Evolutionary conservation across 2,797 vertebrate genomes (phyloP).

Genomic region (Austrolebias charrua): DNA sequence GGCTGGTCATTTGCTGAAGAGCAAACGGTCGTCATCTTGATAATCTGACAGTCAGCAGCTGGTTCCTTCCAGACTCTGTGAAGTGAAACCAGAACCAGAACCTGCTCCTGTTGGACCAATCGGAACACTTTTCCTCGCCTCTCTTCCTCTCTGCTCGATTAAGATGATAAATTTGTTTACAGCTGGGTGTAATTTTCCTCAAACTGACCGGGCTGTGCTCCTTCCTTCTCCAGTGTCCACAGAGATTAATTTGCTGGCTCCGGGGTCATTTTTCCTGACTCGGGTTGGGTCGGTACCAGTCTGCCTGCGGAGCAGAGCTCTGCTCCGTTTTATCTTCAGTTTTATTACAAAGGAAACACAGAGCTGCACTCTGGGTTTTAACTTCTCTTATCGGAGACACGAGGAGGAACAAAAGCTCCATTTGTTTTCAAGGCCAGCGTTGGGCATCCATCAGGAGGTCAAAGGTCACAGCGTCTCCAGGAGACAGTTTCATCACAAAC

Average conservation of each 20-base stretch:
- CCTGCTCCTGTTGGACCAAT: background rate
- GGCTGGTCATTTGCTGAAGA: too few relatives aligned
- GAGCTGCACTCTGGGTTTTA: background rate
- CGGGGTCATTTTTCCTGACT: conserved; percentile 48
- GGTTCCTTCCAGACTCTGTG: too few relatives aligned
- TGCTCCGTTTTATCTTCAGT: conserved; percentile 24
- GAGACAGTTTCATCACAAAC: background rate
- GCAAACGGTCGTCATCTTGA: too few relatives aligned
- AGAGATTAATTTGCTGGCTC: conserved; percentile 50
- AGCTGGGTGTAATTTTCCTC: conserved; percentile 51
- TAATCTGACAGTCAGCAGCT: too few relatives aligned
- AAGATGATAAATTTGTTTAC: conserved; percentile 69
- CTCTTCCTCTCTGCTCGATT: conserved; percentile 45
- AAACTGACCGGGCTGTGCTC: conserved; percentile 15
- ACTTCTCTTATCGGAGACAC: conserved; percentile 19
- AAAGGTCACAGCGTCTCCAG: conserved; percentile 20
- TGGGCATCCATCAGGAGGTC: conserved; percentile 22
- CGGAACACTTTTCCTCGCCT: conserved; percentile 27
- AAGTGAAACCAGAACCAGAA: background rate
- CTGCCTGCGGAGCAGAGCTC: conserved; percentile 36
- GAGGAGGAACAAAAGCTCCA: background rate
- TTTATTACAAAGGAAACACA: conserved; percentile 42
- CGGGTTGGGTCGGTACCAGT: conserved; percentile 27
- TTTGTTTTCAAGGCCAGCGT: background rate
- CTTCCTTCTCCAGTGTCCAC: conserved; percentile 20